Conservation (phyloP, 2,888 invertebrate species). For the Hemistola chrysoprasaria region DNA sequence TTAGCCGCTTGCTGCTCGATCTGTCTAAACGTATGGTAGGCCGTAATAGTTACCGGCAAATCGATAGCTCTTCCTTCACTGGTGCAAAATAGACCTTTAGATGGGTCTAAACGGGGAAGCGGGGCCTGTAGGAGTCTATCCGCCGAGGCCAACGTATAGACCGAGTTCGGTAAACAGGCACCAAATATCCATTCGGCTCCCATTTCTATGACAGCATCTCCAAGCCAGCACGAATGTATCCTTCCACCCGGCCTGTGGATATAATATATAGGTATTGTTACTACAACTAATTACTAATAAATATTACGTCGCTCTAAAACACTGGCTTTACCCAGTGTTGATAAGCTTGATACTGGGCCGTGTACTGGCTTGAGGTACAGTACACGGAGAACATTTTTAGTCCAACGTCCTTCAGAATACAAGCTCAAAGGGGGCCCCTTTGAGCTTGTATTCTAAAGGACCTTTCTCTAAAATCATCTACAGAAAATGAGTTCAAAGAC, state of each 20-base stretch:
- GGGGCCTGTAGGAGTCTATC: conserved; percentile 85
- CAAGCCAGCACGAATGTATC: conserved; percentile 89
- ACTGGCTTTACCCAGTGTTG: too few species aligned
- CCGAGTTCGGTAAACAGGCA: conserved; percentile 86
- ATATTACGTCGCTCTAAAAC: too few species aligned
- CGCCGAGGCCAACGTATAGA: conserved; percentile 86
- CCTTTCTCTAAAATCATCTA: too few species aligned
- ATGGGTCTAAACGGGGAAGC: conserved; percentile 74
- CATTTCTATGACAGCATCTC: conserved; percentile 89
- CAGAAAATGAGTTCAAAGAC: too few species aligned
- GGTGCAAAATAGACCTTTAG: conserved; percentile 84
- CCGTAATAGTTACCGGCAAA: conserved; percentile 83
- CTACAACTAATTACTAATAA: not conserved
- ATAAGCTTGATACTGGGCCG: too few species aligned
- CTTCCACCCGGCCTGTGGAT: conserved; percentile 87
- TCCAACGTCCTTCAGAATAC: too few species aligned
- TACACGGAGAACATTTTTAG: too few species aligned
- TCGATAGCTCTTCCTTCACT: conserved; percentile 87
- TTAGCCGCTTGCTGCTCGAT: conserved; percentile 86
- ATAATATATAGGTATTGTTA: conserved; percentile 7
- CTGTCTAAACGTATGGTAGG: conserved; percentile 85
- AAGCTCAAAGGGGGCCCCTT: too few species aligned
- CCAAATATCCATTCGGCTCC: conserved; percentile 89
- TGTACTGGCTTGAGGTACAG: too few species aligned
- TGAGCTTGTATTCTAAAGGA: too few species aligned